Evolutionary conservation across 2,113 vertebrate species (phyloP), one percentile per base, ranked within the genome.

Genomic region (Hippocampus mohnikei): DNA sequence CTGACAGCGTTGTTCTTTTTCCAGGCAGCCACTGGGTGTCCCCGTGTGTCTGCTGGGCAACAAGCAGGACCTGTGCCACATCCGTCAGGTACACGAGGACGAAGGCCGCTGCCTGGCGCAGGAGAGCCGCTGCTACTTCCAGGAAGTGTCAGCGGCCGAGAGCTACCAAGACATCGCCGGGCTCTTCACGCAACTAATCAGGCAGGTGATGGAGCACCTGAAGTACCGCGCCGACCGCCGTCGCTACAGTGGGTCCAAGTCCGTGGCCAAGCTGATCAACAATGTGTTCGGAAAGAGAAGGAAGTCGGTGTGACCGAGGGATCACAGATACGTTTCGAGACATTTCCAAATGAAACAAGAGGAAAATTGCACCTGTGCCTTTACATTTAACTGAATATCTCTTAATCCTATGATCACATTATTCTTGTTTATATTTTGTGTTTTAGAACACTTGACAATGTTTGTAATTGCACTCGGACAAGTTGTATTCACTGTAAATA

Each of bases 271-370:
- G 48, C 89, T 93, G 67, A 93, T 93, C 81, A 93, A 92, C 87
- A 92, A 92, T 5, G 81, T 94, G 70, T 94, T 93, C 62, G 91
- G 92, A 20, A 94, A 93, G 77, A 88, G 92, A 78, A 91, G 92
- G 81, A 91, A 91, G 82, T 93, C 92, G 0, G 91, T 93, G 71
- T 93, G 85, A 92, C 4, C 2, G 8, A 29, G 16, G 16, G 27
- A 16, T 18, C 56, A 3, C 27, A 1, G 13, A 27, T 8, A 13
- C 8, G 16, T 60, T 15, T 33, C 3, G 25, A 60, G 27, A 58
- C 12, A 25, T 23, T 55, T 55, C 21, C 52, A 55, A 60, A 60
- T 18, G 7, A 27, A 33, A 60, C 55, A 7, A 58, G 12, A 25
- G 13, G 25, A 25, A 25, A 58, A 23, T 55, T 6, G 9, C 3